phyloP scores from a whole-genome alignment of 1,140 invertebrate species.

The Hyphantria cunea region DNA sequence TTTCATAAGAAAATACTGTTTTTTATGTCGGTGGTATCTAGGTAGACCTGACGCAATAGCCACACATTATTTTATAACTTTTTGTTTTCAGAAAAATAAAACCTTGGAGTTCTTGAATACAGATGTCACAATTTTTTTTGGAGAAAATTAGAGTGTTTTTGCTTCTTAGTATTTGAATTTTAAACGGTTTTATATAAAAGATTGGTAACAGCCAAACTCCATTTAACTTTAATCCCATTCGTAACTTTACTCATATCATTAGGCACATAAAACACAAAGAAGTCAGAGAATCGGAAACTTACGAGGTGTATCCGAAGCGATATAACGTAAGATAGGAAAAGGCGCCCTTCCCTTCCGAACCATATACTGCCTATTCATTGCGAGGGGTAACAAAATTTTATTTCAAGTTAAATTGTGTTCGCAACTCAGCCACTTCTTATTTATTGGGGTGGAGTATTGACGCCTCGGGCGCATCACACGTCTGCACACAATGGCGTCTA shows the following conservation, averaged over 20 bases:
- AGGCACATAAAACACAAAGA: constrained; percentile 63
- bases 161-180: constrained; percentile 10
- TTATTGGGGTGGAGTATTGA: constrained; percentile 58
- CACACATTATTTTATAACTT: too few relatives aligned
- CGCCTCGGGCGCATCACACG: constrained; percentile 36
- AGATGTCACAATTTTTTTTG: too few relatives aligned
- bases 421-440: constrained; percentile 67
- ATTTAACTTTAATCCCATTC: constrained; percentile 47
- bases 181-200: constrained; percentile 27
- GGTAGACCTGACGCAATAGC: too few relatives aligned
- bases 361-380: constrained; percentile 70
- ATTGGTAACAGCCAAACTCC: constrained; percentile 28
- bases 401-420: constrained; percentile 78
- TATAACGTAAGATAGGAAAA: constrained; percentile 61
- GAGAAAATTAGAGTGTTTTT: too few relatives aligned
- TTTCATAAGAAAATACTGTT: too few relatives aligned
- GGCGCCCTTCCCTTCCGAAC: constrained; percentile 55
- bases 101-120: too few relatives aligned
- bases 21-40: too few relatives aligned
- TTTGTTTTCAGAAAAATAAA: too few relatives aligned
- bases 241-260: constrained; percentile 55
- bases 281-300: constrained; percentile 66
- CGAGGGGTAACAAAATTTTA: constrained; percentile 72
- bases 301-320: constrained; percentile 58
- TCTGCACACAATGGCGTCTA: constrained; percentile 42